Evolutionary conservation across 2,113 vertebrate species (phyloP).

Genomic region (Rhea pennata): DNA sequence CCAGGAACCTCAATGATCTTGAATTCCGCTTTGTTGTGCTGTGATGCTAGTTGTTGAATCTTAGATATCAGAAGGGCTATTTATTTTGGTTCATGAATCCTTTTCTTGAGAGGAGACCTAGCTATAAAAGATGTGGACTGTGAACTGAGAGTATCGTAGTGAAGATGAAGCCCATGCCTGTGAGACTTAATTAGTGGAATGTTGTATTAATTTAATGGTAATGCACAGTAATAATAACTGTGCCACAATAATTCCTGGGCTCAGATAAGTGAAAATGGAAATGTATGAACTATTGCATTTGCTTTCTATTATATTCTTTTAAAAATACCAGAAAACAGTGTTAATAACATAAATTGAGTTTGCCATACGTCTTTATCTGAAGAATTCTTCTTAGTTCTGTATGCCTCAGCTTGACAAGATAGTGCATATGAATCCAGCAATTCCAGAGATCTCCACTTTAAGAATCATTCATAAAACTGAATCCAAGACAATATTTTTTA

Average conservation of each 20-base stretch:
- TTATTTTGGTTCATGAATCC: not conserved
- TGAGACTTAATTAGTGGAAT: not conserved
- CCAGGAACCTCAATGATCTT: not conserved
- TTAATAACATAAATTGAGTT: not conserved
- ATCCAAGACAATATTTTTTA: not conserved
- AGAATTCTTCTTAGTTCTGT: not conserved
- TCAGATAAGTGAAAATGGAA: not conserved
- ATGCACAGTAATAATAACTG: not conserved
- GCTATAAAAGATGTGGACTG: not conserved
- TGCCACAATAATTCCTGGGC: not conserved
- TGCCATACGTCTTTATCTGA: not conserved
- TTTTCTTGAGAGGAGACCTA: not conserved
- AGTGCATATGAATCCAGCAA: not conserved
- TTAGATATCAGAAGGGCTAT: not conserved
- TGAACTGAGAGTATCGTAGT: not conserved
- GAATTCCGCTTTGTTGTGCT: not conserved
- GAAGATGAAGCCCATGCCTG: not conserved
- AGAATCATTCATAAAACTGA: not conserved
- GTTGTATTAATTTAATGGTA: not conserved
- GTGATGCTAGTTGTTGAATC: not conserved
- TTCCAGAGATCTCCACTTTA: not conserved
- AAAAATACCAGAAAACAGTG: not conserved
- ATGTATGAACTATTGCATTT: not conserved
- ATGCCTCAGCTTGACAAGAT: not conserved
- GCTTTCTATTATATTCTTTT: not conserved